Conservation (phyloP, 2,113 vertebrate genomes). For the Falcunculus frontatus region DNA sequence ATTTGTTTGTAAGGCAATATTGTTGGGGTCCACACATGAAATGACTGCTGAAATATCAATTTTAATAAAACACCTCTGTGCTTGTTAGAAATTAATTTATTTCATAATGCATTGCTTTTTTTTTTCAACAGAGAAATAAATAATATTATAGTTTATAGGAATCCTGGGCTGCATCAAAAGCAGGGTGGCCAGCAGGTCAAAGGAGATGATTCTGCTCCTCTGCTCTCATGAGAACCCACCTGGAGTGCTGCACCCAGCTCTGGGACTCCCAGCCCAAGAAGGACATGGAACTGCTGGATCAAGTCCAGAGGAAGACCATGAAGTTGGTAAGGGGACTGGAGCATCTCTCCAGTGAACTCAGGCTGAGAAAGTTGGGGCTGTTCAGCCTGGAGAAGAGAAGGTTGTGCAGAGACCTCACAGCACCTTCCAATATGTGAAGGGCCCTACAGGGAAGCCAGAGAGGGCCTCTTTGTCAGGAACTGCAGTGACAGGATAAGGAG, state of each 20-base stretch:
- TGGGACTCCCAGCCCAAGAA: not conserved
- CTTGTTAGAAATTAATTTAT: not conserved
- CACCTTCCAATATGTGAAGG: not conserved
- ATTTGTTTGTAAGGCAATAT: not conserved
- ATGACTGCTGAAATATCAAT: not conserved
- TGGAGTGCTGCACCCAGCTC: not conserved
- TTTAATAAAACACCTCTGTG: not conserved
- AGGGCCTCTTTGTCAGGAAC: not conserved
- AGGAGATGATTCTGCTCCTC: not conserved
- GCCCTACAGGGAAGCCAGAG: not conserved
- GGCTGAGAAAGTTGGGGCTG: not conserved
- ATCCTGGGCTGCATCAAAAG: not conserved
- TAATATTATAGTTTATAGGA: not conserved
- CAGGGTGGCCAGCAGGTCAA: not conserved
- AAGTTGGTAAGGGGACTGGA: not conserved
- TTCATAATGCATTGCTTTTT: not conserved
- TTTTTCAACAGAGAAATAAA: not conserved
- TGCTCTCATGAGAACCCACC: not conserved
- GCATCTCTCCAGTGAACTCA: not conserved
- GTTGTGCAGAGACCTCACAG: not conserved
- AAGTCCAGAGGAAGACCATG: not conserved
- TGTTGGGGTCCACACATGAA: not conserved
- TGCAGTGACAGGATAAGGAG: not conserved
- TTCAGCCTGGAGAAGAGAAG: not conserved
- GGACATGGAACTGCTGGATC: not conserved